Evolutionary conservation across 1,140 invertebrate genomes (phyloP).

Genomic region (Diorhabda sublineata): DNA sequence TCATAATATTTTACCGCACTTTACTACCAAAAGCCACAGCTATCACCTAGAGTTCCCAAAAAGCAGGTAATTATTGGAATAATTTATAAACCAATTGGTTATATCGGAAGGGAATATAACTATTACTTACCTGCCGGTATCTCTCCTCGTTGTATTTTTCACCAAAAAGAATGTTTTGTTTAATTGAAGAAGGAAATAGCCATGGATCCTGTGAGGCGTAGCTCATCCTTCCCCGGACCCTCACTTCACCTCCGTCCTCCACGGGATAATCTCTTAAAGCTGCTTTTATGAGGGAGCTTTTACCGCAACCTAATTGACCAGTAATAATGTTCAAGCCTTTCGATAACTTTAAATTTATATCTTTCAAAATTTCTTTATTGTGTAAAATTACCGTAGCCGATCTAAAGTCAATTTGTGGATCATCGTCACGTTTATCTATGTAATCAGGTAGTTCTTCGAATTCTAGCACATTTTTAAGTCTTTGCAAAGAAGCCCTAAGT

Average conservation of each 20-base stretch:
- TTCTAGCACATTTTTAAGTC: constrained; percentile 31
- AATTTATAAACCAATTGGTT: too few species aligned
- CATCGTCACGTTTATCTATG: constrained; percentile 23
- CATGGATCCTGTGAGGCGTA: constrained; percentile 80
- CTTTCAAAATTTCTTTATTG: constrained; percentile 50
- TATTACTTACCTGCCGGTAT: constrained; percentile 59
- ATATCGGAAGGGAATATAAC: constrained; percentile 52
- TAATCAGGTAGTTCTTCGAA: constrained; percentile 26
- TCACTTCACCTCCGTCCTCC: constrained; percentile 53
- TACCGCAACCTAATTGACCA: constrained; percentile 77
- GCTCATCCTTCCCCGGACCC: constrained; percentile 63
- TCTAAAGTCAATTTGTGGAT: constrained; percentile 17
- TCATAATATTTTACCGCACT: too few species aligned
- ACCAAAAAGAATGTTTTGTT: constrained; percentile 66
- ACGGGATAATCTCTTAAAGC: constrained; percentile 68
- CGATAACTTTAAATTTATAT: constrained; percentile 53
- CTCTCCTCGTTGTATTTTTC: constrained; percentile 33
- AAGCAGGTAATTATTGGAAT: too few species aligned
- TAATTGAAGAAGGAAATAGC: constrained; percentile 60
- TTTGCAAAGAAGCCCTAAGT: constrained; percentile 30
- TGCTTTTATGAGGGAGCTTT: constrained; percentile 69
- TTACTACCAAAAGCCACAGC: too few species aligned
- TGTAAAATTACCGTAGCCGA: constrained; percentile 19
- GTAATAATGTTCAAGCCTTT: constrained; percentile 64
- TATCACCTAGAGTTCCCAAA: too few species aligned